A percentile compares a stretch with the other conserved stretches of the same genome.
These are phyloP conservation scores for Spatula versicolor DNA, from an alignment of 2,797 vertebrate species.

Conservation along the genomic window DNA sequence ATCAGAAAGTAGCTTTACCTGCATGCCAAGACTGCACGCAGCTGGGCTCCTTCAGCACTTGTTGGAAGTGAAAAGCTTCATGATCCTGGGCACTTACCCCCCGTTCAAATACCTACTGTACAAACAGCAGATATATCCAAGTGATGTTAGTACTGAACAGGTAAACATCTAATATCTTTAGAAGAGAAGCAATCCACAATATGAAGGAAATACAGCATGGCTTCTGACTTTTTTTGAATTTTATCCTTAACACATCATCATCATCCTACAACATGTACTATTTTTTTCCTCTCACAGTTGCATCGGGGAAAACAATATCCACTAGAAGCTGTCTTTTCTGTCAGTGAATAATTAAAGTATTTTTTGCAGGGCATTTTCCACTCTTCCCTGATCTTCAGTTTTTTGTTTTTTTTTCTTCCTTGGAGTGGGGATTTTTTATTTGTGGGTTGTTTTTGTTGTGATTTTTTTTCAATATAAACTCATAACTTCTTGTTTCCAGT, in stretches of 20 bases:
- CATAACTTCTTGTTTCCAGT: background rate
- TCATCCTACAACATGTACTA: fast-evolving
- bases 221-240: background rate
- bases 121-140: background rate
- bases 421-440: background rate
- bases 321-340: background rate
- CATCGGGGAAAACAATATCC: background rate
- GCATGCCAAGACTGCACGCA: background rate
- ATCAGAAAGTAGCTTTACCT: background rate
- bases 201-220: background rate
- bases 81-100: background rate
- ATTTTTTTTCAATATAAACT: background rate
- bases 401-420: background rate
- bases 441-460: no score
- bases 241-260: background rate
- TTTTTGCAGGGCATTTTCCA: background rate
- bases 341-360: background rate
- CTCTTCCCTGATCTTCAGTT: background rate
- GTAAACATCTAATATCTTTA: background rate
- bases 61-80: background rate
- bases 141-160: background rate
- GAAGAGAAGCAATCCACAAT: background rate
- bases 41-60: background rate
- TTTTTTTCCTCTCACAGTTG: background rate
- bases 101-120: background rate